Evolutionary conservation across 2,888 invertebrate species (phyloP), one percentile per base, ranked within the genome.

Genomic region (Agrochola macilenta): DNA sequence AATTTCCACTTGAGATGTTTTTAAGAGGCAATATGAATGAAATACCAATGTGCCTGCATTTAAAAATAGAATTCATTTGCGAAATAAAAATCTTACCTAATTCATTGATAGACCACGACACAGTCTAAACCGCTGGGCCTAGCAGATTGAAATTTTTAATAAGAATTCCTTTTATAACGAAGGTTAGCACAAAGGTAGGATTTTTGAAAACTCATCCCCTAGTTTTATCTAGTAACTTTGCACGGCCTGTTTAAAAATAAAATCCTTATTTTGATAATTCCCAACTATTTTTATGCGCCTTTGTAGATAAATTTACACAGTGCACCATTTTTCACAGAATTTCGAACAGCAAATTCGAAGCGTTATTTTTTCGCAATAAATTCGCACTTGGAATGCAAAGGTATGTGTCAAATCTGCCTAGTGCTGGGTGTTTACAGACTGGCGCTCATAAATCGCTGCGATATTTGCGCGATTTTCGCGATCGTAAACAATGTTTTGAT

Each of bases 401-500:
- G 81, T 83, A 72, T 83, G 82, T 75, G 81, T 88, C 82, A 85
- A 82, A 81, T 79, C 76, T 75, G 79, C 80, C 83, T 74, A 81
- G 83, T 79, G 76, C 72, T 81, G 74, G 81, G 61, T 88, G 84
- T 89, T 88, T 88, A 87, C 89, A 87, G 83, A 88, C 86, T 81
- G 64, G 79, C 71, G 72, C 74, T 77, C 87, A 85, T 90, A 89
- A 90, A 91, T 89, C 86, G 83, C 71, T 61, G 61, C 66, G 72
- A 80, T 87, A 85, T 90, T 89, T 85, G 81, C 70, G 74, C 79
- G 75, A 87, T 84, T 90, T 87, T 84, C 66, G 77, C 78, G 71
- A 89, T 86, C 81, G 82, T 88, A 87, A 88, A 89, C 83, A 79
- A 74, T 75, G 81, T 83, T 87, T 89, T 91, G 87, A 89, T 89